Percentiles rank a stretch among this genome's conserved stretches.
These are phyloP conservation scores for Alouatta palliata DNA, from an alignment of 2,113 vertebrate species.

Conservation along the genomic window DNA sequence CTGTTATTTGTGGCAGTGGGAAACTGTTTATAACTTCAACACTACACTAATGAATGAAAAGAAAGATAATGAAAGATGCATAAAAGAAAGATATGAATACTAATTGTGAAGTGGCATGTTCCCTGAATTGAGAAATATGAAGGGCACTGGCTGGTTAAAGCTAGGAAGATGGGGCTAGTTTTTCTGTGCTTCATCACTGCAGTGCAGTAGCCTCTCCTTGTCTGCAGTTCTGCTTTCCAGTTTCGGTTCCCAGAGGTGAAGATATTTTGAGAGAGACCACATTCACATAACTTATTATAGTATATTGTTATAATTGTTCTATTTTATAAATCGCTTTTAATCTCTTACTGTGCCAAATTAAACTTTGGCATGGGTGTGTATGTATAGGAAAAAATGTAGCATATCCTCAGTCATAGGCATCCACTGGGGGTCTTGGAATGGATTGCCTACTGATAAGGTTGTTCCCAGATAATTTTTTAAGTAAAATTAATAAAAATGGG, in stretches of 20 bases:
- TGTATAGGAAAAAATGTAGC: background rate
- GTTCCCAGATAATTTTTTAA: background rate
- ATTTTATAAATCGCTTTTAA: background rate
- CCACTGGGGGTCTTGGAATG: background rate
- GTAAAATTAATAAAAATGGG: background rate
- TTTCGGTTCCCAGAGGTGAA: background rate
- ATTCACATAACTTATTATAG: background rate
- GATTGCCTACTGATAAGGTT: background rate
- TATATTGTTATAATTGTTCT: background rate
- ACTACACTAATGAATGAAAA: background rate
- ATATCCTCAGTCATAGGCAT: background rate
- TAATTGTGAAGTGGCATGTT: background rate
- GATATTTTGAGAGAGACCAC: background rate
- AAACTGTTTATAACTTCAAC: conserved; percentile 14
- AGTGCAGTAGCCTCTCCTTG: background rate
- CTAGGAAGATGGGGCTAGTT: background rate
- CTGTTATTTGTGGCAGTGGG: background rate
- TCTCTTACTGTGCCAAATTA: background rate
- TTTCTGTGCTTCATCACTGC: background rate
- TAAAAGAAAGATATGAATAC: background rate
- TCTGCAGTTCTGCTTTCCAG: background rate
- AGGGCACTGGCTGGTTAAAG: background rate
- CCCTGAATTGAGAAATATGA: background rate
- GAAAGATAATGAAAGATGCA: background rate
- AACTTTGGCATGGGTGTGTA: background rate